Percentiles rank a stretch among this genome's conserved stretches.
phyloP scores from a whole-genome alignment of 2,888 invertebrate species.

The Physocephala rufipes region DNA sequence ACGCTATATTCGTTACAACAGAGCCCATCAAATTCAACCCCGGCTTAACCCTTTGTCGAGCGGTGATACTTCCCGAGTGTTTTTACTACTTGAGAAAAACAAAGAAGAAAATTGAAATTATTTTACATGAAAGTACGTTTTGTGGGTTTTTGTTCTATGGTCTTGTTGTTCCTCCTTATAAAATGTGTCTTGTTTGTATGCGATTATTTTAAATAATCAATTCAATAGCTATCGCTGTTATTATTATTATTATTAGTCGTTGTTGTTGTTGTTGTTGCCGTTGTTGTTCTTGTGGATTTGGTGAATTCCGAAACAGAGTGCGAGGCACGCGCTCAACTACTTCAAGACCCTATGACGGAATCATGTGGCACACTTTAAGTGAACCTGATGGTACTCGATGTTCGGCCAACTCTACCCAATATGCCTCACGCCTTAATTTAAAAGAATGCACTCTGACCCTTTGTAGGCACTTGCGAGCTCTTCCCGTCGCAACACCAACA shows the following conservation, averaged over 20 bases:
- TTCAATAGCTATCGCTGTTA: conserved; percentile 1
- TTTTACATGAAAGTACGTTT: not conserved
- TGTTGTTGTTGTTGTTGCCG: conserved; percentile 15
- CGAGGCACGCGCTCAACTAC: conserved; percentile 47
- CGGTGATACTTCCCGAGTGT: not conserved
- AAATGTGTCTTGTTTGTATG: not conserved
- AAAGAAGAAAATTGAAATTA: conserved; percentile 7
- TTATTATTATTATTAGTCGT: conserved; percentile 20
- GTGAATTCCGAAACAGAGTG: conserved; percentile 36
- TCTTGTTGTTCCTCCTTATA: not conserved
- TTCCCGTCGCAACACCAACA: too few species aligned
- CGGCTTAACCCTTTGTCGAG: conserved; percentile 33
- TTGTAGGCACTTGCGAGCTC: not conserved
- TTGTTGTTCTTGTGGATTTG: conserved; percentile 35
- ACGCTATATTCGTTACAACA: too few species aligned
- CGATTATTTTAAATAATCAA: not conserved
- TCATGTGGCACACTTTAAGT: conserved; percentile 11
- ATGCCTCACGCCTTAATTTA: not conserved
- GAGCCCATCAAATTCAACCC: conserved; percentile 1
- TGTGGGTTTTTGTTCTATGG: not conserved
- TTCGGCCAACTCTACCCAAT: not conserved
- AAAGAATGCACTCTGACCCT: not conserved
- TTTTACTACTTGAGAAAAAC: conserved; percentile 6
- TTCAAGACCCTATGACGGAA: conserved; percentile 32
- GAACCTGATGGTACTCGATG: not conserved